Percentiles rank a stretch among this genome's conserved stretches.
phyloP scores from a whole-genome alignment of 2,888 invertebrate genomes.

The Andricus curvator region DNA sequence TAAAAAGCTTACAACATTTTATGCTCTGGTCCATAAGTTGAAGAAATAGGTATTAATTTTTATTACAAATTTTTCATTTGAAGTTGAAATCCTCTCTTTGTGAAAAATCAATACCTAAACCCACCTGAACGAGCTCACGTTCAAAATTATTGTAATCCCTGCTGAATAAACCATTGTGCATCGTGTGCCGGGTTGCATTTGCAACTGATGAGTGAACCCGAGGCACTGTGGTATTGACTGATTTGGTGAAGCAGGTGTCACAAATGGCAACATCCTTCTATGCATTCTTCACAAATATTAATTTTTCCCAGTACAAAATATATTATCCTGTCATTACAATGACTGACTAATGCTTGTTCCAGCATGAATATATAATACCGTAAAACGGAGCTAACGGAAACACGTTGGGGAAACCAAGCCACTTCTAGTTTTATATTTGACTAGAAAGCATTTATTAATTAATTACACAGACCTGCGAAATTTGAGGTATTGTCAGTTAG shows the following conservation, averaged over 20 bases:
- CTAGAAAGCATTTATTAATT: too few species aligned
- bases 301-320: background rate
- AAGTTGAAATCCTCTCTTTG: background rate
- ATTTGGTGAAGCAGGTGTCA: conserved; percentile 33
- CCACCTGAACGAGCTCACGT: background rate
- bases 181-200: background rate
- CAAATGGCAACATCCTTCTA: conserved; percentile 19
- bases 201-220: background rate
- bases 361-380: too few species aligned
- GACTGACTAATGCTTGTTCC: too few species aligned
- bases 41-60: background rate
- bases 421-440: too few species aligned
- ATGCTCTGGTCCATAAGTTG: too few species aligned
- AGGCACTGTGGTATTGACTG: background rate
- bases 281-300: conserved; percentile 10
- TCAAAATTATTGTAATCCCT: conserved; percentile 11
- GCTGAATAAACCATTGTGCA: conserved; percentile 28
- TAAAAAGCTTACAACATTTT: too few species aligned
- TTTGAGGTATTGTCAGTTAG: too few species aligned
- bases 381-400: too few species aligned
- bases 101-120: conserved; percentile 13
- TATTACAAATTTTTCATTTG: background rate
- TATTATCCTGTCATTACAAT: too few species aligned
- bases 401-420: too few species aligned
- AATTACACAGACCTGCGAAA: too few species aligned